Evolutionary conservation across 1,140 invertebrate species (phyloP).

Genomic region (Acyrthosiphon pisum): DNA sequence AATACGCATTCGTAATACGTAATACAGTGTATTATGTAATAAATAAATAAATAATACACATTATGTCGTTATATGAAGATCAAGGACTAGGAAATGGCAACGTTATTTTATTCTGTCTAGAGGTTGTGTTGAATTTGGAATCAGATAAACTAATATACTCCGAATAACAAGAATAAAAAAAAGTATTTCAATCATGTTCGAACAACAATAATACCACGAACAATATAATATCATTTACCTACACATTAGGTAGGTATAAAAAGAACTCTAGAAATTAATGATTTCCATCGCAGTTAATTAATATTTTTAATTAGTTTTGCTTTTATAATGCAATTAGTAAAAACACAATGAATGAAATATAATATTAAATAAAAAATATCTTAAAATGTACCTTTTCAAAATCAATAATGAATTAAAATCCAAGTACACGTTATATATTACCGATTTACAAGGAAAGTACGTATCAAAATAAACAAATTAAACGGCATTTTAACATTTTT

Average conservation of each 20-base stretch:
- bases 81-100: slow-evolving; percentile 34
- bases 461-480: background rate
- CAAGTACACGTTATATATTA: background rate
- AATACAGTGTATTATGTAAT: background rate
- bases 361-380: background rate
- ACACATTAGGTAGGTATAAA: background rate
- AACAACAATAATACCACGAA: background rate
- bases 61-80: slow-evolving; percentile 18
- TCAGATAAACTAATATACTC: slow-evolving; percentile 9
- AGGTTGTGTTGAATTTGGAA: slow-evolving; percentile 30
- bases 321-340: background rate
- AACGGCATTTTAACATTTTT: background rate
- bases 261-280: background rate
- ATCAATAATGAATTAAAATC: background rate
- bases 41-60: slow-evolving; percentile 8
- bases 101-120: background rate
- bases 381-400: background rate
- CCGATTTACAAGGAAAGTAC: background rate
- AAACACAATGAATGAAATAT: background rate
- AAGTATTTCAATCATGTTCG: slow-evolving; percentile 7
- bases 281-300: background rate
- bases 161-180: background rate
- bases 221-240: background rate
- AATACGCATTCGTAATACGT: slow-evolving; percentile 1
- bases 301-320: background rate